A percentile compares a stretch with the other conserved stretches of the same genome.
These are phyloP conservation scores for Campylomormyrus numenius DNA, from an alignment of 2,113 vertebrate genomes.

Conservation along the genomic window DNA sequence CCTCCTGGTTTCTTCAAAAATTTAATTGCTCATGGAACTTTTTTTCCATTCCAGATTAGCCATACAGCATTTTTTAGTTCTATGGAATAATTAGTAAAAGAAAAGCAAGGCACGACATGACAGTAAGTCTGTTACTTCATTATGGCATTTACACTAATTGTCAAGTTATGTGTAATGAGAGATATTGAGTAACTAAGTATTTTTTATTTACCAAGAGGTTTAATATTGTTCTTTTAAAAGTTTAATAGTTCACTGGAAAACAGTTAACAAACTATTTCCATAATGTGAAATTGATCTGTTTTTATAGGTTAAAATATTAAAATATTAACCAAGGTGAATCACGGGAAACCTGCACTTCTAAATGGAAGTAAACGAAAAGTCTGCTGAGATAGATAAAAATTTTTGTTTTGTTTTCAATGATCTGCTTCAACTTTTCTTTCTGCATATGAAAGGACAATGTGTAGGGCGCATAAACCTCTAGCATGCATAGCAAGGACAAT, in stretches of 20 bases:
- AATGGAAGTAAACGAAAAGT: not conserved
- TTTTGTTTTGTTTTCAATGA: not conserved
- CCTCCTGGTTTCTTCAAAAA: not conserved
- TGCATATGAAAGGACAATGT: not conserved
- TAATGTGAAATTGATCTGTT: not conserved
- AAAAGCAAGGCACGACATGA: not conserved
- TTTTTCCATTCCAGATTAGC: not conserved
- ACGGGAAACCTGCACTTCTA: not conserved
- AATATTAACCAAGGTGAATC: not conserved
- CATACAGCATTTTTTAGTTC: not conserved
- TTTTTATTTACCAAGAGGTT: not conserved
- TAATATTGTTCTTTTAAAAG: not conserved
- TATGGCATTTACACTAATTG: not conserved
- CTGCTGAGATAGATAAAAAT: not conserved
- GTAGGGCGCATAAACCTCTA: not conserved
- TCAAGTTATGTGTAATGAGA: not conserved
- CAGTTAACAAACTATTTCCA: not conserved
- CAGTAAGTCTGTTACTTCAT: not conserved
- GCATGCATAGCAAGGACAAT: not conserved
- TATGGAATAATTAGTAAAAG: not conserved
- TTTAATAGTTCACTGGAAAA: not conserved
- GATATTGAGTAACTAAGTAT: not conserved
- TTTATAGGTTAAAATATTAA: not conserved
- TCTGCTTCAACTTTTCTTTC: not conserved
- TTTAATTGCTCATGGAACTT: not conserved